These are phyloP conservation scores for Rhagoletis zephyria DNA, from an alignment of 1,140 invertebrate genomes.

Conservation along the genomic window DNA sequence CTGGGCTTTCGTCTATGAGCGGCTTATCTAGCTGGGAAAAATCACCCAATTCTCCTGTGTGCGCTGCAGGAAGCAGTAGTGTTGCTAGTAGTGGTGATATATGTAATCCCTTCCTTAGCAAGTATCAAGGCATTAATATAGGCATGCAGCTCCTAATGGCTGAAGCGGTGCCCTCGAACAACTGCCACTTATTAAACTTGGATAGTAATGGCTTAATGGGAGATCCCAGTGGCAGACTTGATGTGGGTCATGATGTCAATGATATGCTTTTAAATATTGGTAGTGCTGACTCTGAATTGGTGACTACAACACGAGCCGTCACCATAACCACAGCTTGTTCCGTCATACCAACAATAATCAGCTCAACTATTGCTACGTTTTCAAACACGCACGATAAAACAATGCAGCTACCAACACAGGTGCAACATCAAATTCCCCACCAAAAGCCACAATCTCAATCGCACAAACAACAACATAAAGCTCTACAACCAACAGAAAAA, in stretches of 20 bases:
- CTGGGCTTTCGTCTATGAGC: conserved; percentile 88
- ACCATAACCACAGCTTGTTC: conserved; percentile 54
- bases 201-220: neutral
- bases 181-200: neutral
- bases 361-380: conserved; percentile 56
- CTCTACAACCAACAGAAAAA: neutral
- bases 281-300: neutral
- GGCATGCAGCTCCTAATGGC: neutral
- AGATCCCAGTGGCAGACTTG: neutral
- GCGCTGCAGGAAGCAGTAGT: neutral
- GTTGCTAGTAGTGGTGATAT: neutral
- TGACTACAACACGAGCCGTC: conserved; percentile 1
- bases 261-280: neutral
- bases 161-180: neutral
- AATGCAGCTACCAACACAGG: neutral
- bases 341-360: conserved; percentile 10
- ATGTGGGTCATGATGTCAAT: neutral
- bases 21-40: conserved; percentile 88
- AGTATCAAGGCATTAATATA: conserved; percentile 54
- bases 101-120: conserved; percentile 56
- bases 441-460: neutral
- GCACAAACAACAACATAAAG: conserved; percentile 48
- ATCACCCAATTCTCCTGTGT: conserved; percentile 81
- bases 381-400: conserved; percentile 26
- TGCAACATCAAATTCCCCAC: neutral